A percentile compares a stretch with the other conserved stretches of the same genome.
phyloP scores from a whole-genome alignment of 2,888 invertebrate genomes.

The Drosophila paracracens region DNA sequence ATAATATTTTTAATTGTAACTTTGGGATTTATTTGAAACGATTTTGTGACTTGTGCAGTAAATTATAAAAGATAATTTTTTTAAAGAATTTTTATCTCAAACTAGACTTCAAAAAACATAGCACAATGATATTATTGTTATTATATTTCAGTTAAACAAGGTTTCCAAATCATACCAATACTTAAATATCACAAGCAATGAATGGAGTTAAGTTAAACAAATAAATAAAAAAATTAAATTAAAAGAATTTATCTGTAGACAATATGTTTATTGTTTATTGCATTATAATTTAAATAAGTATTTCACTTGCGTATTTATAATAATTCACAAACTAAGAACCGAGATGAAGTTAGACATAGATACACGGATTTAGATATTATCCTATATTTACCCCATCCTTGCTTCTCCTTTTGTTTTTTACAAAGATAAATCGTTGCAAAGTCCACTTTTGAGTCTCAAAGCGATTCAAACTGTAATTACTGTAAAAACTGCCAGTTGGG shows the following conservation, averaged over 20 bases:
- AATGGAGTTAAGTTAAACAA: background rate
- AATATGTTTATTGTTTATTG: background rate
- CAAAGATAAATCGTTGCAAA: background rate
- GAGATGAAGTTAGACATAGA: background rate
- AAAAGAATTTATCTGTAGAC: background rate
- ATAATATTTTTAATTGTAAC: background rate
- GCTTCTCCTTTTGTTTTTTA: no score
- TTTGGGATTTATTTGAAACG: background rate
- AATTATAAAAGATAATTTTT: background rate
- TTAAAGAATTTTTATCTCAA: background rate
- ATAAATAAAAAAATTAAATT: background rate
- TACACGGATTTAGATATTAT: background rate
- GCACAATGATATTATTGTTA: background rate
- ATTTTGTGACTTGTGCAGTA: background rate
- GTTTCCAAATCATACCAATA: background rate
- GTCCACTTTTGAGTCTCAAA: background rate
- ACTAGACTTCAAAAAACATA: background rate
- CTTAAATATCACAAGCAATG: no score
- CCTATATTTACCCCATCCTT: no score
- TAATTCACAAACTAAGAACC: background rate
- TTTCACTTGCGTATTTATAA: background rate
- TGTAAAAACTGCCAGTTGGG: slow-evolving; percentile 17
- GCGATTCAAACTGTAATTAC: slow-evolving; percentile 34
- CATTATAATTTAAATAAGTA: background rate
- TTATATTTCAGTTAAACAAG: background rate